A percentile compares a stretch with the other conserved stretches of the same genome.
These are phyloP conservation scores for Pangasianodon hypophthalmus DNA, from an alignment of 2,113 vertebrate genomes.

Conservation along the genomic window DNA sequence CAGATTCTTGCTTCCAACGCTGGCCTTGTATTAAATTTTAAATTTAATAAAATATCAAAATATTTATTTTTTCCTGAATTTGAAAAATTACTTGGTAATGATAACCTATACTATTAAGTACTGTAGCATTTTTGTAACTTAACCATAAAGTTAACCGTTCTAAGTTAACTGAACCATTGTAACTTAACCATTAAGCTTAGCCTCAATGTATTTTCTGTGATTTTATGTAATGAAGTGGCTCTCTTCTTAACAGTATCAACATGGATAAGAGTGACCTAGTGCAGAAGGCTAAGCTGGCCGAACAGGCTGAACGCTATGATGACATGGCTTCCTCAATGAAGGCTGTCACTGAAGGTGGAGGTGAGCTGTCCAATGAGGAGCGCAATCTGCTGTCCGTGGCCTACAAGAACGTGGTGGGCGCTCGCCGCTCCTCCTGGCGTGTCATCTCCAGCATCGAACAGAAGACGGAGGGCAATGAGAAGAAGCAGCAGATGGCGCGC, in stretches of 20 bases:
- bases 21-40: background rate
- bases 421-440: conserved; percentile 94
- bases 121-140: background rate
- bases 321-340: conserved; percentile 99
- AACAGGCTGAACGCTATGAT: conserved; percentile 97
- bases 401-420: conserved; percentile 98
- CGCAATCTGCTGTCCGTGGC: conserved; percentile 96
- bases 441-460: conserved; percentile 98
- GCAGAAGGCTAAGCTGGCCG: conserved; percentile 96
- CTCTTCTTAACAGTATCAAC: conserved; percentile 72
- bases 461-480: conserved; percentile 93
- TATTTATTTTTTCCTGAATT: too few relatives aligned
- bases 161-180: too few relatives aligned
- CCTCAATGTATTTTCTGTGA: background rate
- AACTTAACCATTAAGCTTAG: too few relatives aligned
- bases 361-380: conserved; percentile 95
- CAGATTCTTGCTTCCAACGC: background rate
- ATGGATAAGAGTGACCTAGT: conserved; percentile 99
- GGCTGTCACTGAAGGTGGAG: conserved; percentile 90
- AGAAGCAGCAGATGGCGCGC: conserved; percentile 95
- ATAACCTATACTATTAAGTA: background rate
- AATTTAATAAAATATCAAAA: background rate
- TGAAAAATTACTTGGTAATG: background rate
- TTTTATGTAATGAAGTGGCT: background rate
- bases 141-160: too few relatives aligned